Percentiles rank a stretch among this genome's conserved stretches.
Evolutionary conservation across 2,113 vertebrate species (phyloP).

Genomic region (Synodontis membranacea): DNA sequence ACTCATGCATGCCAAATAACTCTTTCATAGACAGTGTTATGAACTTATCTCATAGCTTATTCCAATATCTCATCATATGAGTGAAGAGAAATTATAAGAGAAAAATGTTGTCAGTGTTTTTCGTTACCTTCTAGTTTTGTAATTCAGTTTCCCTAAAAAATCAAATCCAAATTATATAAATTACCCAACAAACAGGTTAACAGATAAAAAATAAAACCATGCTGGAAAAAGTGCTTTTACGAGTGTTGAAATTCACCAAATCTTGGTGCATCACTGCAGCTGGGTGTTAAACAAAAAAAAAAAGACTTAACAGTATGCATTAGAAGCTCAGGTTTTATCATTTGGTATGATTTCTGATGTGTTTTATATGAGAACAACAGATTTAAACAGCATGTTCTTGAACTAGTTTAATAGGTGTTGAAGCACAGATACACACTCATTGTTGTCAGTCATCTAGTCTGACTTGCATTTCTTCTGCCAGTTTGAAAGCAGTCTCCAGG

Average conservation of each 20-base stretch:
- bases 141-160: too few species aligned
- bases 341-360: background rate
- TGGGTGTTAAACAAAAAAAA: background rate
- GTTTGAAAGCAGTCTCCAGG: conserved; percentile 77
- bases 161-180: too few species aligned
- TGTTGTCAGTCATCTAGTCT: too few species aligned
- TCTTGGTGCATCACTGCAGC: background rate
- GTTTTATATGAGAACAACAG: background rate
- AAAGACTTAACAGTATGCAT: background rate
- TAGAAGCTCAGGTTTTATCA: background rate
- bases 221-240: too few species aligned
- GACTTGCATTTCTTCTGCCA: too few species aligned
- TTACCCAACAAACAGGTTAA: background rate
- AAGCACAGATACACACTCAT: background rate
- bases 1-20: too few species aligned
- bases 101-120: background rate
- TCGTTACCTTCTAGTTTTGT: too few species aligned
- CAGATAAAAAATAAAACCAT: too few species aligned
- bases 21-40: too few species aligned
- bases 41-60: too few species aligned
- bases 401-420: background rate
- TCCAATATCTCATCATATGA: background rate
- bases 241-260: too few species aligned
- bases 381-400: background rate
- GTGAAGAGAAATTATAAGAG: background rate